Conservation (phyloP, 2,888 invertebrate species). For the Andrena praecox region DNA sequence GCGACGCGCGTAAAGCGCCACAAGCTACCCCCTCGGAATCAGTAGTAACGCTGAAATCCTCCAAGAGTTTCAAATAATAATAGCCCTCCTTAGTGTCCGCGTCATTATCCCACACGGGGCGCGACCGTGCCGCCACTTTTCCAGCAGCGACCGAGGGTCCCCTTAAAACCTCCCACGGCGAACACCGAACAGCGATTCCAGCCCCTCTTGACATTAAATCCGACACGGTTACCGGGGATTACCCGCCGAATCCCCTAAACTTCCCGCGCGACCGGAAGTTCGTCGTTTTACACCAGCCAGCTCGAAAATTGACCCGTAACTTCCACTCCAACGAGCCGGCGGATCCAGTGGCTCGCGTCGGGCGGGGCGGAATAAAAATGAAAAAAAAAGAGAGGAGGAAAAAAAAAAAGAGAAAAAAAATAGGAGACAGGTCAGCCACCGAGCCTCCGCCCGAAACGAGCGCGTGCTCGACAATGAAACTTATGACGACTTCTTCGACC, state of each 20-base stretch:
- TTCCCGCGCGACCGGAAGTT: constrained; percentile 25
- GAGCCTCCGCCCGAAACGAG: no score
- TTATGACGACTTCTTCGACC: not conserved
- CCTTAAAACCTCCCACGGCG: constrained; percentile 29
- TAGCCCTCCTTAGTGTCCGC: not conserved
- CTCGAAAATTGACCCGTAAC: constrained; percentile 43
- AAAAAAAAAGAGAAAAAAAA: no score
- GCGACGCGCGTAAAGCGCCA: no score
- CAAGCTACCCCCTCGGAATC: no score
- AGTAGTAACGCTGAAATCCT: no score
- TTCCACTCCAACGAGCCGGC: constrained; percentile 14
- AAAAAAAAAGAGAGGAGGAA: not conserved
- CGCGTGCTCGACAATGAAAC: no score
- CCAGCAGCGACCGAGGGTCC: constrained; percentile 13
- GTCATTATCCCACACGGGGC: not conserved
- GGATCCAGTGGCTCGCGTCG: not conserved
- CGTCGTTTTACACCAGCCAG: constrained; percentile 14
- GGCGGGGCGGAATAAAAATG: no score
- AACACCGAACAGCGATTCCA: constrained; percentile 3
- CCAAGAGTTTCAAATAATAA: no score
- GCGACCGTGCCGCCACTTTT: not conserved
- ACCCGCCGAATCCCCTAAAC: constrained; percentile 29
- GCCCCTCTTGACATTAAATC: constrained; percentile 15
- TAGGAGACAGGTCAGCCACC: no score
- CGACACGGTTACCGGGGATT: constrained; percentile 38